Evolutionary conservation across 1,140 invertebrate genomes (phyloP).

Genomic region (Bombus huntii): DNA sequence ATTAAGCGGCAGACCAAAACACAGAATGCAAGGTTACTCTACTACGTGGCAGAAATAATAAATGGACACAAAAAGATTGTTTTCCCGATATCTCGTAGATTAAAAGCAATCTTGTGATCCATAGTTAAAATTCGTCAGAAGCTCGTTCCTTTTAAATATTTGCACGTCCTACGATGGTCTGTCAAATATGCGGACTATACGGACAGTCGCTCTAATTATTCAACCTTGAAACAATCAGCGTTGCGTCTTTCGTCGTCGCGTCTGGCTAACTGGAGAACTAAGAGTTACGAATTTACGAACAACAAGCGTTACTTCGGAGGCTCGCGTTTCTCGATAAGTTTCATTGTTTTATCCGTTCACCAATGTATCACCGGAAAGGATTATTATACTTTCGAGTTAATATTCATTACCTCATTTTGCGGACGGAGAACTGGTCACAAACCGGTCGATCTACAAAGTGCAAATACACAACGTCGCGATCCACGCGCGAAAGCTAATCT

Average conservation of each 20-base stretch:
- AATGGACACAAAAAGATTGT: background rate
- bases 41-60: conserved; percentile 12
- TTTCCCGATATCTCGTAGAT: background rate
- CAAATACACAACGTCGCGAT: conserved; percentile 50
- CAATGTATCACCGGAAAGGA: background rate
- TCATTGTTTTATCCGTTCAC: background rate
- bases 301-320: background rate
- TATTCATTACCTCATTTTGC: conserved; percentile 25
- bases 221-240: too few species aligned
- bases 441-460: conserved; percentile 35
- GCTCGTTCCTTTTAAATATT: conserved; percentile 3
- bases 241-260: background rate
- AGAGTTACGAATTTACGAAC: background rate
- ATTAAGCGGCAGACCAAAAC: conserved; percentile 25
- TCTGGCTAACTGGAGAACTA: background rate
- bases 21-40: conserved; percentile 25
- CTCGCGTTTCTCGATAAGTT: background rate
- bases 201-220: too few species aligned
- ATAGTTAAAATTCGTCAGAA: background rate
- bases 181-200: background rate
- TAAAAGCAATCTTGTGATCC: background rate
- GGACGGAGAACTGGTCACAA: background rate
- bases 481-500: conserved; percentile 38
- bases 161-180: background rate
- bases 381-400: background rate